These are phyloP conservation scores for Oreohelix idahoensis DNA, from an alignment of 1,140 invertebrate genomes.

Conservation along the genomic window DNA sequence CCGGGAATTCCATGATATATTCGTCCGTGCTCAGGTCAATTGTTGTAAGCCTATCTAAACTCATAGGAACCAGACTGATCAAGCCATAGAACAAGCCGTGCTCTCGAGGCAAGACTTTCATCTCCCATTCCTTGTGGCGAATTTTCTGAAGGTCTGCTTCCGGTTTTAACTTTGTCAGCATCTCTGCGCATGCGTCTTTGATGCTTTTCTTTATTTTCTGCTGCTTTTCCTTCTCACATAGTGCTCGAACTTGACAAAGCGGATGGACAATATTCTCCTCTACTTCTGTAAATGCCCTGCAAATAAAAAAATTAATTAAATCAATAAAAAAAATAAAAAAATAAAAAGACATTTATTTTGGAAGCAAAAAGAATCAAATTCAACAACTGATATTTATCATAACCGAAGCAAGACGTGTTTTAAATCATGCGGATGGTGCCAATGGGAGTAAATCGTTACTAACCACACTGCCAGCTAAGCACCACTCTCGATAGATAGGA, in stretches of 20 bases:
- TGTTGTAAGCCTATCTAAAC: conserved; percentile 43
- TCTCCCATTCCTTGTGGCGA: conserved; percentile 39
- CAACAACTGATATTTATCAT: too few species aligned
- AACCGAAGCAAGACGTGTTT: too few species aligned
- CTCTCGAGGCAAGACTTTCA: conserved; percentile 44
- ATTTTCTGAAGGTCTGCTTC: conserved; percentile 40
- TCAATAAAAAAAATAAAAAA: neutral
- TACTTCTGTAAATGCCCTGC: conserved; percentile 38
- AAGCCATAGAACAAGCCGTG: conserved; percentile 48
- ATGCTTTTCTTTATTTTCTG: conserved; percentile 43
- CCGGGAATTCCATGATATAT: conserved; percentile 46
- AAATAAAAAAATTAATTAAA: neutral
- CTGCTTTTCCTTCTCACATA: conserved; percentile 51
- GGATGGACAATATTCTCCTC: conserved; percentile 43
- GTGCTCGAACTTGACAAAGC: conserved; percentile 46
- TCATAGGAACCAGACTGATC: conserved; percentile 46
- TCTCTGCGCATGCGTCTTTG: conserved; percentile 34
- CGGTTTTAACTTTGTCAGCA: conserved; percentile 31
- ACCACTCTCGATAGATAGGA: too few species aligned
- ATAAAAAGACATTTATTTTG: neutral
- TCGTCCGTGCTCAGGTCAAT: conserved; percentile 52
- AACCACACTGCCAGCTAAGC: too few species aligned
- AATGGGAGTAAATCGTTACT: too few species aligned
- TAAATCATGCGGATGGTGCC: too few species aligned
- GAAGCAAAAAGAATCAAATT: neutral